These are phyloP conservation scores for Phenganax marumi DNA, from an alignment of 92 coral and sea anemone genomes.

Conservation along the genomic window DNA sequence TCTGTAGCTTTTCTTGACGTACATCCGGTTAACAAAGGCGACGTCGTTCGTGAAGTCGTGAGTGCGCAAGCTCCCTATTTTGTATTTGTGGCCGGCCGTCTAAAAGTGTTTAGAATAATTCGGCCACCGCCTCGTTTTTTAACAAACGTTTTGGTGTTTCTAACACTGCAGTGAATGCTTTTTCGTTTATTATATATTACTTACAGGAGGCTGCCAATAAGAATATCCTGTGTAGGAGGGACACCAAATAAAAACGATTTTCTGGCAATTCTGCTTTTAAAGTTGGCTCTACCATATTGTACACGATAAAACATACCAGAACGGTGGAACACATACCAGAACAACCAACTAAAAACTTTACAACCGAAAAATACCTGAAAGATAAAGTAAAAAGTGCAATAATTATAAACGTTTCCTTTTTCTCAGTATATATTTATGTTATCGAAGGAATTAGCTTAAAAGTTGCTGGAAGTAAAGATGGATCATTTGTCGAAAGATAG, in stretches of 20 bases:
- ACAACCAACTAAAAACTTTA: background rate
- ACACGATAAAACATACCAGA: background rate
- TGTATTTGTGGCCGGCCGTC: no score
- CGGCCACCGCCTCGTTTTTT: no score
- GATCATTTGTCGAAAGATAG: no score
- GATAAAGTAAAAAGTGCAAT: background rate
- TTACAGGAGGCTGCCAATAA: background rate
- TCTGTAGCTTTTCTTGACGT: no score
- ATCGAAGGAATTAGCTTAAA: background rate
- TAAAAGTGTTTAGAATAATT: no score
- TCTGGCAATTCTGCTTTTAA: background rate
- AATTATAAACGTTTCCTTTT: background rate
- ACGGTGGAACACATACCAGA: background rate
- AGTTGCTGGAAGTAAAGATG: no score
- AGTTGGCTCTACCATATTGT: background rate
- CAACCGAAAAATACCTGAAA: conserved; percentile 16
- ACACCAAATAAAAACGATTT: background rate
- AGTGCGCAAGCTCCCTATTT: no score
- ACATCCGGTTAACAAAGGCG: no score
- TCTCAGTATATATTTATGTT: background rate
- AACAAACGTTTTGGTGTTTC: no score
- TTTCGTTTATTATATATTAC: no score
- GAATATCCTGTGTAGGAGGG: background rate
- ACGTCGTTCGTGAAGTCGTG: no score
- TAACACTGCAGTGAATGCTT: no score